Evolutionary conservation across 23 tunicate species (phyloP).

Genomic region (Botrylloides violaceus): DNA sequence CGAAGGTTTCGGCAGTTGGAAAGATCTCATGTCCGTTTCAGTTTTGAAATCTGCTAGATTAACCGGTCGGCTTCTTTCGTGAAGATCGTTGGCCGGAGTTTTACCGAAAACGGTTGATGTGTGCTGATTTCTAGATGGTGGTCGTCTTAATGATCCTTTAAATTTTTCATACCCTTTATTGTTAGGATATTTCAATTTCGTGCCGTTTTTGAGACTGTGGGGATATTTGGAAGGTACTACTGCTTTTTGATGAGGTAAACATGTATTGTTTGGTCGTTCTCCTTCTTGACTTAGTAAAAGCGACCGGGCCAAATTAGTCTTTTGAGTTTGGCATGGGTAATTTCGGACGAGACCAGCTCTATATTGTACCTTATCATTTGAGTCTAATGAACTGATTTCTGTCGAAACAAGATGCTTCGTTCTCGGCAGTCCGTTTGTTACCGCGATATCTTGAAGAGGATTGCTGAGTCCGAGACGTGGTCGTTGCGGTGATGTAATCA

Average conservation of each 20-base stretch:
- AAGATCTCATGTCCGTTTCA: background rate
- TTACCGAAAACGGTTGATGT: background rate
- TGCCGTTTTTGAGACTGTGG: background rate
- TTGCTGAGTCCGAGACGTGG: background rate
- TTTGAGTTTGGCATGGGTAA: background rate
- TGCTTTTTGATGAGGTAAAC: background rate
- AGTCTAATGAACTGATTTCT: background rate
- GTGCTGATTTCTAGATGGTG: background rate
- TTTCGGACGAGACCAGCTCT: background rate
- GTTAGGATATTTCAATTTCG: background rate
- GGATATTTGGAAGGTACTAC: background rate
- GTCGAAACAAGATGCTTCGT: conserved; percentile 33
- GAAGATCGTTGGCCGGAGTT: background rate
- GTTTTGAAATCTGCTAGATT: background rate
- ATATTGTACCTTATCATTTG: background rate
- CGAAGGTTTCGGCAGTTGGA: too few species aligned
- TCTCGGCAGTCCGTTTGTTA: conserved; percentile 39
- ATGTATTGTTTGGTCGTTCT: background rate
- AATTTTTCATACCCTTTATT: conserved; percentile 8
- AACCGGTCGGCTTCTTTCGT: background rate
- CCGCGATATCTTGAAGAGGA: conserved; percentile 18
- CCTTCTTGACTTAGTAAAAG: background rate
- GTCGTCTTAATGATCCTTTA: conserved; percentile 8
- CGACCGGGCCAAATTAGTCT: background rate
- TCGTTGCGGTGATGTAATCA: background rate